phyloP scores from a whole-genome alignment of 2,888 invertebrate genomes.

The Mongoloraphidia duomilia region DNA sequence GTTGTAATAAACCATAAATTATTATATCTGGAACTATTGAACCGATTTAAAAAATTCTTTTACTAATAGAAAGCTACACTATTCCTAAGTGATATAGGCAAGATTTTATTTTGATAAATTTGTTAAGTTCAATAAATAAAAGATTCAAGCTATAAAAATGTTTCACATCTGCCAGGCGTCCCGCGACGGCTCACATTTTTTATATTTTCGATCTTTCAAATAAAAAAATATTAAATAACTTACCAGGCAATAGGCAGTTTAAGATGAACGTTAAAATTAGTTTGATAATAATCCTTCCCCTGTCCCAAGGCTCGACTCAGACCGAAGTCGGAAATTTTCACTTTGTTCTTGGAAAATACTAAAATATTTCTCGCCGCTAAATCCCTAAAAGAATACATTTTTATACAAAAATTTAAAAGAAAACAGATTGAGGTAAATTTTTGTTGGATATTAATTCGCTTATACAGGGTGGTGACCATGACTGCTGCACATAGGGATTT shows the following conservation, averaged over 20 bases:
- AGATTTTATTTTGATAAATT: no score
- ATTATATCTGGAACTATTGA: no score
- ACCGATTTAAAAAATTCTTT: no score
- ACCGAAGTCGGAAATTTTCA: constrained; percentile 98
- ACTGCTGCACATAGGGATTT: no score
- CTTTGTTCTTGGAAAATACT: constrained; percentile 90
- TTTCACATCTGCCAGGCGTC: no score
- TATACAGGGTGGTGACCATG: no score
- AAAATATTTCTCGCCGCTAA: constrained; percentile 95
- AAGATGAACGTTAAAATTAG: constrained; percentile 92
- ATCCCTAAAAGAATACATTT: constrained; percentile 48
- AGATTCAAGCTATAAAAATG: no score
- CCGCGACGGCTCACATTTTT: neutral
- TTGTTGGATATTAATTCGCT: neutral
- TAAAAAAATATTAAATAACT: constrained; percentile 19
- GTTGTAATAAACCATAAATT: no score
- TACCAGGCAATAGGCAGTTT: constrained; percentile 96
- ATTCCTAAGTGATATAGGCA: no score
- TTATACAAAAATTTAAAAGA: neutral
- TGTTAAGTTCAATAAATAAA: no score
- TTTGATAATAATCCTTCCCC: constrained; percentile 98
- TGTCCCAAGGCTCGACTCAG: constrained; percentile 88
- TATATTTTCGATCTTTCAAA: neutral
- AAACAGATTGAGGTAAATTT: neutral
- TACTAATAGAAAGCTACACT: no score